Base-by-base conservation (phyloP, 2,113 vertebrate genomes). In the Calidris pugnax region DNA sequence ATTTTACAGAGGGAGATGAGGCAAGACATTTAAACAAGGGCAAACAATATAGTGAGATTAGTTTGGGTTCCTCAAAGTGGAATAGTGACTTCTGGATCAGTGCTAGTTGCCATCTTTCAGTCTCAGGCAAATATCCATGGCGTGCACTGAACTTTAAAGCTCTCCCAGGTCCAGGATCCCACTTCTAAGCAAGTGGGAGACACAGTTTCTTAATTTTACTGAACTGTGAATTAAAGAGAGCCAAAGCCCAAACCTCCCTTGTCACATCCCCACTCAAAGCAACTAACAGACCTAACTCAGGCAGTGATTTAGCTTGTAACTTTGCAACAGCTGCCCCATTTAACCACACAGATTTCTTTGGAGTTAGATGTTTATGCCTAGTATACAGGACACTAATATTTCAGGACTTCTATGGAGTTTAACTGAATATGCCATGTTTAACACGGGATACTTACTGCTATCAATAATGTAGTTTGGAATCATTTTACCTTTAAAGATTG, bases 401-500 rank as follows among this genome's bases (percentile, higher is more conserved):
- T 47, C 53, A 90, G 23, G 45, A 73, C 32, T 41, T 67, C 57
- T 69, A 41, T 27, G 82, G 67, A 93, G 43, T 39, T 76, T 19
- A 92, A 95, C 43, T 53, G 69, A 78, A 67, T 50, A 86, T 1
- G 20, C 43, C 67, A 60, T 75, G 73, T 89, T 83, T 91, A 97
- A 92, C 86, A 86, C 19, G 50, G 95, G 93, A 98, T 98, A 99
- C 98, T 99, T 99, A 99, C 98, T 99, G 98, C 98, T 98, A 97
- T 98, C 98, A 98, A 98, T 97, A 98, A 99, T 98, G 98, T 98
- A 98, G 98, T 98, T 98, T 98, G 98, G 98, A 96, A 98, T 98
- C 98, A 97, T 98, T 98, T 99, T 98, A 98, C 98, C 99, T 98
- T 99, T 99, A 98, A 99, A 99, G 97, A 99, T 98, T 97, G 98